These are phyloP conservation scores for Drosophila pectinifera DNA, from an alignment of 1,140 invertebrate species.

Conservation along the genomic window DNA sequence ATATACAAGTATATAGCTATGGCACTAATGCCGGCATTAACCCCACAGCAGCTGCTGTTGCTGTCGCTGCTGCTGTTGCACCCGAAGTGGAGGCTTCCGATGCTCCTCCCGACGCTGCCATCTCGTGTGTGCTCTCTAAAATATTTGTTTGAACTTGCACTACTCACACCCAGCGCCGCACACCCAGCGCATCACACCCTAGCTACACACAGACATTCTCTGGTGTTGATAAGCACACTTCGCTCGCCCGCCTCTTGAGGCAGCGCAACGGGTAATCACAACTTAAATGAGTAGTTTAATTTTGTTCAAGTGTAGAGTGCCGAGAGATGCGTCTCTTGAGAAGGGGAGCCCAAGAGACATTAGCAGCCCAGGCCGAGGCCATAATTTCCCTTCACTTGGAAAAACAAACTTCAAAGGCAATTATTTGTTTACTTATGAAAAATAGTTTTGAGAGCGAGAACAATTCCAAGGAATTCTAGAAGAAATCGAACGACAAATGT, in stretches of 20 bases:
- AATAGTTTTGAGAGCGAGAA: constrained; percentile 8
- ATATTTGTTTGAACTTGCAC: constrained; percentile 77
- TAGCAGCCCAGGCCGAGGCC: constrained; percentile 1
- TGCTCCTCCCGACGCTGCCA: constrained; percentile 29
- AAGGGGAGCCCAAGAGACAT: background rate
- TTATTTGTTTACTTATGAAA: constrained; percentile 15
- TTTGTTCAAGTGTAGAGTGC: constrained; percentile 66
- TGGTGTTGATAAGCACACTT: constrained; percentile 80
- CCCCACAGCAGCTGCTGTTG: constrained; percentile 37
- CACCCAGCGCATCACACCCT: background rate
- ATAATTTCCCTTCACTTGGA: constrained; percentile 11
- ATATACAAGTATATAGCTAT: constrained; percentile 7
- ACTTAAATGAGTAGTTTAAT: constrained; percentile 79
- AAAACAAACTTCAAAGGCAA: constrained; percentile 20
- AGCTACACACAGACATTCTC: constrained; percentile 9
- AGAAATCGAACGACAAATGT: background rate
- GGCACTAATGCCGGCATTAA: constrained; percentile 44
- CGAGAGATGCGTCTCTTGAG: constrained; percentile 10
- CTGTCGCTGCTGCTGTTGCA: constrained; percentile 1
- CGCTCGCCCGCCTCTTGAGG: constrained; percentile 59
- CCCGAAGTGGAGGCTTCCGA: constrained; percentile 30
- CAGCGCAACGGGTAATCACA: constrained; percentile 75
- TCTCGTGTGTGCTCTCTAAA: constrained; percentile 75
- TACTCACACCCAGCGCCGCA: background rate
- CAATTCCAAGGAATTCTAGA: background rate